A percentile compares a stretch with the other conserved stretches of the same genome.
Evolutionary conservation across 2,113 vertebrate genomes (phyloP).

Genomic region (Trogon surrucura): DNA sequence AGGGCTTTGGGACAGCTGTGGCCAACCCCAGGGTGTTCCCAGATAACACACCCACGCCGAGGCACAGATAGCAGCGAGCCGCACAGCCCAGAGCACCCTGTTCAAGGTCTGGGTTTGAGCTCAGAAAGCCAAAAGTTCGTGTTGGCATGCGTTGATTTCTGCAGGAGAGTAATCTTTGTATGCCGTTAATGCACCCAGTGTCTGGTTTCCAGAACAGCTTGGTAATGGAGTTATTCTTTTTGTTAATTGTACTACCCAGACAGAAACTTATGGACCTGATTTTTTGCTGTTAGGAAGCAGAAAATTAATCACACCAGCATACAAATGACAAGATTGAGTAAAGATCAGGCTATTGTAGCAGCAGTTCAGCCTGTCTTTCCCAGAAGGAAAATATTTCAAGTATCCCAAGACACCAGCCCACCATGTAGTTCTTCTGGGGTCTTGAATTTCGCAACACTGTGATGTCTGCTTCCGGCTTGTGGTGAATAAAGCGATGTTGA

Average conservation of each 20-base stretch:
- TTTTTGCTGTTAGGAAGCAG: not conserved
- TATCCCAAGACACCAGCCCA: not conserved
- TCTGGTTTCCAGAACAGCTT: not conserved
- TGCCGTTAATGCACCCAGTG: rapidly evolving
- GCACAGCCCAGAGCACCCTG: not conserved
- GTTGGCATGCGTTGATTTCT: not conserved
- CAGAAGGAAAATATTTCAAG: not conserved
- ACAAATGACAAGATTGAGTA: not conserved
- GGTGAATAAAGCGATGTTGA: not conserved
- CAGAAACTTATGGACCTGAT: not conserved
- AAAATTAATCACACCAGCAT: not conserved
- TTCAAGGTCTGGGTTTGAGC: not conserved
- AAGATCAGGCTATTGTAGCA: not conserved
- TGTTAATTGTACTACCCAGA: not conserved
- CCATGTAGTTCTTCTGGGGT: not conserved
- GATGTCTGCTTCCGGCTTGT: not conserved
- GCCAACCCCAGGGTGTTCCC: not conserved
- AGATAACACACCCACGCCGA: rapidly evolving
- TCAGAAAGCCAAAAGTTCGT: rapidly evolving
- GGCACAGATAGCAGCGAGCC: not conserved
- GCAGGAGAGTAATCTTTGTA: not conserved
- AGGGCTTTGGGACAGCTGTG: not conserved
- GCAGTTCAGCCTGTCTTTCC: not conserved
- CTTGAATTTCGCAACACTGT: not conserved
- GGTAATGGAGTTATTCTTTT: not conserved